Base-by-base conservation (phyloP, 1,140 invertebrate genomes). In the Pseudoatta argentina region DNA sequence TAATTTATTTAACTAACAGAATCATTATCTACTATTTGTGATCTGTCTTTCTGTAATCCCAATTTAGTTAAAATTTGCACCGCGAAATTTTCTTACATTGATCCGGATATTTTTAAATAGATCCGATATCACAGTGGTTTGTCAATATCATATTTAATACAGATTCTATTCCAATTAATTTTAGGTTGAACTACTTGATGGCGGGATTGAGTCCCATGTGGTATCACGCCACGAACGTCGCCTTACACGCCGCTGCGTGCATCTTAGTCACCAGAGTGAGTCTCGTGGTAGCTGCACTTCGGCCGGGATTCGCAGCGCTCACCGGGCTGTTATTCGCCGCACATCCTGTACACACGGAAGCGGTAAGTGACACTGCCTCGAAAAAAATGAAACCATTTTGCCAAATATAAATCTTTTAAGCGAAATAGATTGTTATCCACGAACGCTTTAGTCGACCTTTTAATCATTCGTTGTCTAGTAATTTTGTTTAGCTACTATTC, bases 281-380 rank as follows among this genome's bases (percentile, higher is more conserved):
- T 86, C 95, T 96, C 34, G 94, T 94, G 3, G 96, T 97, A 8
- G 97, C 97, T 59, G 95, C 96, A 6, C 95, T 97, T 86, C 96
- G 96, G 88, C 96, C 96, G 16, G 96, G 96, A 53, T 97, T 97
- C 85, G 97, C 97, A 4, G 96, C 96, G 3, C 94, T 97, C 24
- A 96, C 97, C 1, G 97, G 97, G 21, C 94, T 97, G 59, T 95
- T 99, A 82, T 99, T 99, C 94, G 98, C 98, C 39, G 96, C 98
- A 14, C 98, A 99, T 95, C 98, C 98, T 24, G 96, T 99, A 85
- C 98, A 99, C 93, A 98, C 98, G 8, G 98, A 99, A 95, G 98
- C 97, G 92, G 97, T 97, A 94, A 97, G 97, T 96, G n/a, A 67
- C 16, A 16, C 44, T 39, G 10, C 59, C 1, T 2, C 0, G 14